Conservation (phyloP, 2,797 vertebrate genomes). For the Tauraco hartlaubi region DNA sequence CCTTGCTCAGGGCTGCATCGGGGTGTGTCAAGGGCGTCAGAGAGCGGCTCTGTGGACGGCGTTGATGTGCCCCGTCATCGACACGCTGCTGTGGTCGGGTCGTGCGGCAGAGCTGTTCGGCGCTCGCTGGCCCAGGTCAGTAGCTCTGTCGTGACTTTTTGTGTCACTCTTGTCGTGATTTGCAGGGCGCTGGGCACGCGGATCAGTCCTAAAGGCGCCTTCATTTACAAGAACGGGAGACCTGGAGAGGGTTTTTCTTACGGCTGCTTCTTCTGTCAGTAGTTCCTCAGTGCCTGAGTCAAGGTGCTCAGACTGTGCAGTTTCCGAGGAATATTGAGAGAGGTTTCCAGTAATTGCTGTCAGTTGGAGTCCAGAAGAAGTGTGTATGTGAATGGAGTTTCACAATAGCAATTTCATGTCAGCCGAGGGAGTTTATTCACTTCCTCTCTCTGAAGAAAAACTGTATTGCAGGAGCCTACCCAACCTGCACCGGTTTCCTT, state of each 20-base stretch:
- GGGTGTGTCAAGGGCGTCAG: slow-evolving; percentile 9
- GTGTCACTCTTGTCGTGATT: no score
- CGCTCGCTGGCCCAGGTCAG: not conserved
- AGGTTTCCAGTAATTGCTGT: not conserved
- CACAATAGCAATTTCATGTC: not conserved
- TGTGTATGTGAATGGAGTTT: not conserved
- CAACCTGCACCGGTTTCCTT: not conserved
- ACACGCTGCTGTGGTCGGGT: not conserved
- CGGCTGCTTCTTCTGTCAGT: not conserved
- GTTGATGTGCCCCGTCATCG: fast-evolving
- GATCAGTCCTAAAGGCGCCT: not conserved
- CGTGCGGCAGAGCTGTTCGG: not conserved
- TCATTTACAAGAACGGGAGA: not conserved
- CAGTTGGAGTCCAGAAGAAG: not conserved
- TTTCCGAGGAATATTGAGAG: not conserved
- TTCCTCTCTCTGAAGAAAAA: not conserved
- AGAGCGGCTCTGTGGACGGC: not conserved
- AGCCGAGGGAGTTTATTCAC: not conserved
- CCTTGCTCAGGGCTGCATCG: not conserved
- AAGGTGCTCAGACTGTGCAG: fast-evolving
- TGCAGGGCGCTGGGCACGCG: not conserved
- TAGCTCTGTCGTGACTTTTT: fast-evolving
- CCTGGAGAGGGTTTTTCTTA: not conserved
- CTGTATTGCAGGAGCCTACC: not conserved
- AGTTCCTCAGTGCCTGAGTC: not conserved